Evolutionary conservation across 2,113 vertebrate genomes (phyloP).

Genomic region (Natator depressus): DNA sequence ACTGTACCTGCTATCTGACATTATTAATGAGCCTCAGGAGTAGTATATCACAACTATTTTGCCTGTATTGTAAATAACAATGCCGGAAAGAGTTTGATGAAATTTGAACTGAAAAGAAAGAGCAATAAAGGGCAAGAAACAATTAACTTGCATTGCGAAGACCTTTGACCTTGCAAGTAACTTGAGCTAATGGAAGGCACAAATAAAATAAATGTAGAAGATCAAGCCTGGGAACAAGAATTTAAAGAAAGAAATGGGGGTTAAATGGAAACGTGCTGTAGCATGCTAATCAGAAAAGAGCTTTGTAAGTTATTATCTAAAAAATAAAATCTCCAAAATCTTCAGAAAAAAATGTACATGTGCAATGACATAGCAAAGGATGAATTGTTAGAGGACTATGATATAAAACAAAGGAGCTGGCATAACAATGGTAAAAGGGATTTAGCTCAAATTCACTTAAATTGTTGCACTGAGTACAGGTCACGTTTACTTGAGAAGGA

Average conservation of each 20-base stretch:
- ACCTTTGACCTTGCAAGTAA: not conserved
- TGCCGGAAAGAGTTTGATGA: not conserved
- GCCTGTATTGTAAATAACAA: fast-evolving
- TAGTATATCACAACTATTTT: not conserved
- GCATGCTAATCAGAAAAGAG: not conserved
- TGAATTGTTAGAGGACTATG: not conserved
- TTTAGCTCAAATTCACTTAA: not conserved
- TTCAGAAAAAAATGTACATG: not conserved
- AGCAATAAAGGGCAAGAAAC: not conserved
- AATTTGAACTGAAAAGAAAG: not conserved
- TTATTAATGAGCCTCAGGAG: fast-evolving
- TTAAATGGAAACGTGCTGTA: not conserved
- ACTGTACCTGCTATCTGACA: fast-evolving
- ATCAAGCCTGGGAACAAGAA: not conserved
- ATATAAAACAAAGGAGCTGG: not conserved
- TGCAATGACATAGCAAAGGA: not conserved
- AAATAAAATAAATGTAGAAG: not conserved
- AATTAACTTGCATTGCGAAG: not conserved
- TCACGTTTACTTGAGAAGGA: not conserved
- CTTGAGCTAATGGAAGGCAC: not conserved
- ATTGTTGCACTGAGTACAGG: not conserved
- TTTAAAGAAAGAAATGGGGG: not conserved
- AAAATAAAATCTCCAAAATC: not conserved
- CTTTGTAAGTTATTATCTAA: conserved; percentile 19
- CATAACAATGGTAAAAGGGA: not conserved